These are phyloP conservation scores for Tryphoninae sp. DNA, from an alignment of 2,888 invertebrate species.

Conservation along the genomic window DNA sequence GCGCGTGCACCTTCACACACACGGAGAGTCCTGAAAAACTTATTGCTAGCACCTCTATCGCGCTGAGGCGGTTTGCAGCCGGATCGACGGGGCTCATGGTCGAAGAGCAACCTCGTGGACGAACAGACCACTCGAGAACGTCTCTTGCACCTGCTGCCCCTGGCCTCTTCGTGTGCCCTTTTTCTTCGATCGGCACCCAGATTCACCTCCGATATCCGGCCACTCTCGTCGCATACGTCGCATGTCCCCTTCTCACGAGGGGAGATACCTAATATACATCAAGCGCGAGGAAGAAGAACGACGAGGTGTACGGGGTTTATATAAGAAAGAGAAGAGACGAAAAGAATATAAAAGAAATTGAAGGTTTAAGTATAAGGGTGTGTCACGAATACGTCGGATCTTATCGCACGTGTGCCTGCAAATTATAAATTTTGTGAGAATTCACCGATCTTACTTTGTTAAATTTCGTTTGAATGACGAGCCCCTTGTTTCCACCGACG, in stretches of 20 bases:
- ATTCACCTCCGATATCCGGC: conserved; percentile 74
- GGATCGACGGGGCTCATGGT: conserved; percentile 21
- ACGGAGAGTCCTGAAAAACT: conserved; percentile 53
- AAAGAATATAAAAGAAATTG: conserved; percentile 7
- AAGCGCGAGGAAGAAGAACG: conserved; percentile 42
- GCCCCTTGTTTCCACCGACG: not conserved
- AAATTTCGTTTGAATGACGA: not conserved
- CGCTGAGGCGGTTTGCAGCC: conserved; percentile 65
- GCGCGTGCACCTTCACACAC: conserved; percentile 70
- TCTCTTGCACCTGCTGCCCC: conserved; percentile 63
- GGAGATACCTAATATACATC: conserved; percentile 22
- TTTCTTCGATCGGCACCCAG: conserved; percentile 65
- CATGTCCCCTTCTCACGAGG: conserved; percentile 39
- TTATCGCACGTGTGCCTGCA: conserved; percentile 12
- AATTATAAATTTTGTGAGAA: conserved; percentile 23
- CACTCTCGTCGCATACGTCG: conserved; percentile 47
- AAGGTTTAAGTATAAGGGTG: not conserved
- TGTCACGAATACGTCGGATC: not conserved
- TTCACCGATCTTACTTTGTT: not conserved
- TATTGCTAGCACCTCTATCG: conserved; percentile 61
- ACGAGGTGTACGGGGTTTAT: conserved; percentile 1
- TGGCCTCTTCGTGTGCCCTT: conserved; percentile 46
- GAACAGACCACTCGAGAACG: conserved; percentile 8
- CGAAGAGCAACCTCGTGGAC: conserved; percentile 1
- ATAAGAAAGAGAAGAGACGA: not conserved